Evolutionary conservation across 2,888 invertebrate species (phyloP).

Genomic region (Diadegma fenestrale): DNA sequence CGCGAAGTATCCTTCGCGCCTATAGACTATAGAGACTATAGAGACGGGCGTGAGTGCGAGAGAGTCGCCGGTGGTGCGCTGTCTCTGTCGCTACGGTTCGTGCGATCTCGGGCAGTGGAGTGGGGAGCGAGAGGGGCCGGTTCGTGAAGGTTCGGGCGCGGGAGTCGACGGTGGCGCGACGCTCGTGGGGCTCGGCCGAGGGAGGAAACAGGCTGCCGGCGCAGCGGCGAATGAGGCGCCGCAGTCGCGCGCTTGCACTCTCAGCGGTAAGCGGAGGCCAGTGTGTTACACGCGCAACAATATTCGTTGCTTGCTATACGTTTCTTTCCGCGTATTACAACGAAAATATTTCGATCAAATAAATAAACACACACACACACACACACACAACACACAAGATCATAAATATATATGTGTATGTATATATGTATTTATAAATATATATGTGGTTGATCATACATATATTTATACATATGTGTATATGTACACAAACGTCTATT

Average conservation of each 20-base stretch:
- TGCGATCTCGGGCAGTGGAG: constrained; percentile 39
- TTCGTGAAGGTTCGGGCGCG: constrained; percentile 66
- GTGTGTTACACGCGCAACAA: constrained; percentile 65
- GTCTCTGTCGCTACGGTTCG: constrained; percentile 4
- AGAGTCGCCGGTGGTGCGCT: neutral
- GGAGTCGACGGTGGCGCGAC: constrained; percentile 74
- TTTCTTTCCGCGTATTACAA: constrained; percentile 65
- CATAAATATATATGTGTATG: neutral
- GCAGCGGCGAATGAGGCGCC: constrained; percentile 77
- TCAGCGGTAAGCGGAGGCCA: constrained; percentile 79
- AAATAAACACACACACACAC: constrained; percentile 16
- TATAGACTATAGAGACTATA: no score
- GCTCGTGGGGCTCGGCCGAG: constrained; percentile 71
- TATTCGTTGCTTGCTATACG: constrained; percentile 61
- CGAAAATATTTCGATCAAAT: constrained; percentile 25
- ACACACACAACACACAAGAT: constrained; percentile 8
- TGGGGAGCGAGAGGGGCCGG: constrained; percentile 44
- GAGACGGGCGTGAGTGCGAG: neutral
- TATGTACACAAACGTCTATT: constrained; percentile 15
- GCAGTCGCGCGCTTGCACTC: constrained; percentile 83
- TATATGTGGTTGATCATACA: constrained; percentile 24
- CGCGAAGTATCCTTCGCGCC: constrained; percentile 7
- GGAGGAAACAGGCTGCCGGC: constrained; percentile 76
- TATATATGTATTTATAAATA: neutral
- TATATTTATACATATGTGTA: constrained; percentile 6